Evolutionary conservation across 1,140 invertebrate species (phyloP), one percentile per base, ranked within the genome.

Genomic region (Saccostrea cuccullata): DNA sequence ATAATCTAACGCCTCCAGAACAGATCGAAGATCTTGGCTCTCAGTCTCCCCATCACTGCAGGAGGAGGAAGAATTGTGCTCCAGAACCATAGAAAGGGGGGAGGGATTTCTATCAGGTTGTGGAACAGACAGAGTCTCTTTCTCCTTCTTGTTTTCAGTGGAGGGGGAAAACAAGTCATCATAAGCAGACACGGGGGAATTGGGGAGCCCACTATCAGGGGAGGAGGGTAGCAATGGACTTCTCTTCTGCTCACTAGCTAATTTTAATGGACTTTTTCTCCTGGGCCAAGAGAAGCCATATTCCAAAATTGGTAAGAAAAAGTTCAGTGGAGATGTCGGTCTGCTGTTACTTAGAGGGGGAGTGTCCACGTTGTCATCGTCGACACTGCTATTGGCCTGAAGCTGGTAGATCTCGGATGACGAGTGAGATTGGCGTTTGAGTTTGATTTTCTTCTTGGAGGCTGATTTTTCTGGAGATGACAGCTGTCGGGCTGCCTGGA

Each of bases 271-370:
- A 89, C 89, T 89, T 70, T 89, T 89, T 6, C 89, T 55, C 55
- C 89, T 89, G 12, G 89, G 89, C 89, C 89, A 89, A 3, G 89
- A 89, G 67, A 89, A 89, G 30, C 89, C 89, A 86, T 89, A 87
- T 55, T 89, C 89, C 73, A 89, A 60, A 23, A 89, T 67, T 8
- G 89, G 89, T 11, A 89, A 67, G n/a, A 89, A 85, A 55, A 89
- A 87, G 23, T 84, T 73, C 15, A 89, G 20, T 8, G 89, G 89
- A 20, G 89, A 89, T 1, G 89, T 89, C 12, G 89, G 89, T 55
- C 89, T 60, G n/a, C 89, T 89, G 17, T 87, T 87, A 56, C 83
- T 56, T n/a, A 55, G 60, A 12, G 86, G 86, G n/a, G 89, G 86
- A 6, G 86, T 85, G 4, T 58, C 55, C 30, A 60, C 84, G 67